These are phyloP conservation scores for Pangasius krempfi DNA, from an alignment of 2,797 vertebrate species.

Conservation along the genomic window DNA sequence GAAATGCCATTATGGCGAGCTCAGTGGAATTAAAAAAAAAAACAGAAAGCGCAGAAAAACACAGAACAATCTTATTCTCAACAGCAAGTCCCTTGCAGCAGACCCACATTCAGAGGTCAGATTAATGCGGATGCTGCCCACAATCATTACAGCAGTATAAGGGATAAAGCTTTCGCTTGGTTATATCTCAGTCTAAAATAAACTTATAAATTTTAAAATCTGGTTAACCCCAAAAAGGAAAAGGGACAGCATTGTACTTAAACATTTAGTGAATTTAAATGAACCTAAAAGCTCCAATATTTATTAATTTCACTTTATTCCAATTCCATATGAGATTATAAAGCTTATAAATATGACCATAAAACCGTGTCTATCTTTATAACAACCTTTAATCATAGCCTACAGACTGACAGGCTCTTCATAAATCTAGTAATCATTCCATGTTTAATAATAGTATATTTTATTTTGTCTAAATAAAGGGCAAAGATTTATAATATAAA, in stretches of 20 bases:
- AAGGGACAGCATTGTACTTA: not conserved
- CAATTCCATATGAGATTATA: not conserved
- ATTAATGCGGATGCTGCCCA: conserved; percentile 21
- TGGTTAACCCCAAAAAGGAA: not conserved
- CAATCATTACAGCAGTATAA: conserved; percentile 2
- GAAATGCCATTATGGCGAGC: conserved; percentile 34
- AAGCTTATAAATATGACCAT: not conserved
- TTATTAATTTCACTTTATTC: not conserved
- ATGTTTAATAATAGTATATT: not conserved
- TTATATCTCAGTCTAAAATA: not conserved
- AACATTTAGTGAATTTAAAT: not conserved
- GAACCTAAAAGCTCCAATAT: not conserved
- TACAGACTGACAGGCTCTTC: not conserved
- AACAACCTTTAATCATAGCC: not conserved
- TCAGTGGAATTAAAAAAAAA: conserved; percentile 33
- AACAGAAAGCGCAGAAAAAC: not conserved
- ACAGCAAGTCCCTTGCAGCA: conserved; percentile 15
- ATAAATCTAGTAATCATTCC: not conserved
- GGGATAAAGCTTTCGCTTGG: not conserved
- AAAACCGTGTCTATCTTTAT: not conserved
- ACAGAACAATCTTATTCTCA: conserved; percentile 18
- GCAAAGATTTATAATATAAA: not conserved
- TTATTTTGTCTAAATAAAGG: not conserved
- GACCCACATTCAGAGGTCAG: conserved; percentile 12
- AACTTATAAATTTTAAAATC: not conserved